phyloP scores from a whole-genome alignment of 2,113 vertebrate species.

The Brachypodius melanocephalos region DNA sequence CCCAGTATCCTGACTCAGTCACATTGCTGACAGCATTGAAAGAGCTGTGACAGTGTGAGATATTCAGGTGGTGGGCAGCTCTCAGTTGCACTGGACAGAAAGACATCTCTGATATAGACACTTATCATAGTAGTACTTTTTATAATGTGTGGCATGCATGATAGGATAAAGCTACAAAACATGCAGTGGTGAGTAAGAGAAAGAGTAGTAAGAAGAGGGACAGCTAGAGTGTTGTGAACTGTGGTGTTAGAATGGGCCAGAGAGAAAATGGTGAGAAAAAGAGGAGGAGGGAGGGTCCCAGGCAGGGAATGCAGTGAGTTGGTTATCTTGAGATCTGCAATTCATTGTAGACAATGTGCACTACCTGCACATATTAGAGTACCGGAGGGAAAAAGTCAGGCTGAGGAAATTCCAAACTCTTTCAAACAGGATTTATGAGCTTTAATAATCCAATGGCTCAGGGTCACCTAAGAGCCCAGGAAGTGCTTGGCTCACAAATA shows the following conservation, averaged over 20 bases:
- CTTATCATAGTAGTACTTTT: not conserved
- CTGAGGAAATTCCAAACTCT: not conserved
- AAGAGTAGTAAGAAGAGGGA: not conserved
- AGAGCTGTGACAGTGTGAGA: not conserved
- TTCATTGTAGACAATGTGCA: not conserved
- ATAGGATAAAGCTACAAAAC: not conserved
- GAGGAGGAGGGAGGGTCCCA: not conserved
- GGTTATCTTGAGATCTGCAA: not conserved
- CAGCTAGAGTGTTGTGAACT: not conserved
- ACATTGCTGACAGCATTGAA: not conserved
- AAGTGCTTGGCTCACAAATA: slow-evolving; percentile 8
- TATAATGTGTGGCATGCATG: accelerated
- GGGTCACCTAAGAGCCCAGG: slow-evolving; percentile 9
- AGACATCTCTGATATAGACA: not conserved
- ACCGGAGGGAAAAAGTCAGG: not conserved
- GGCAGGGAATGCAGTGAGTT: not conserved
- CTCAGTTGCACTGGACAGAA: not conserved
- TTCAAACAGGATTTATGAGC: slow-evolving; percentile 48
- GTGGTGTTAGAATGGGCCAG: not conserved
- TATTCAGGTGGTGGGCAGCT: not conserved
- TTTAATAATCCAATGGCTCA: slow-evolving; percentile 9
- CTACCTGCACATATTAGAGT: not conserved
- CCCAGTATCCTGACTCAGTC: not conserved
- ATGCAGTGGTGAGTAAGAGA: not conserved
- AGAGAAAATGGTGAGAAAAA: not conserved